These are phyloP conservation scores for Olivierus martensii DNA, from an alignment of 1,140 invertebrate genomes.

Conservation along the genomic window DNA sequence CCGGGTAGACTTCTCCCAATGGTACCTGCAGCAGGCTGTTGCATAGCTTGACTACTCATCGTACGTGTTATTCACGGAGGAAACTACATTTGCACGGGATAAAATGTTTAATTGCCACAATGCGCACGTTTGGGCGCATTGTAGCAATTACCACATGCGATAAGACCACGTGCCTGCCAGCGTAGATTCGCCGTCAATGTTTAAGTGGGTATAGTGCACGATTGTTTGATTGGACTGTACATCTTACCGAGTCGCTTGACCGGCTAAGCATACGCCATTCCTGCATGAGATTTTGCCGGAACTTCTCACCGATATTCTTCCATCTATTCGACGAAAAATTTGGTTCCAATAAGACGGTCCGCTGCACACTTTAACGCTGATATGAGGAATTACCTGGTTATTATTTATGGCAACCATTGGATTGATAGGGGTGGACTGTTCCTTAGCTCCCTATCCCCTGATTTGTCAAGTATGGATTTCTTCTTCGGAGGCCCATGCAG, in stretches of 20 bases:
- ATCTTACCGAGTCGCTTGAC: neutral
- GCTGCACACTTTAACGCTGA: neutral
- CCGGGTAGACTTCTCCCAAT: neutral
- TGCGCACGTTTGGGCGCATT: neutral
- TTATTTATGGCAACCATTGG: conserved; percentile 19
- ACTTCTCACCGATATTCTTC: neutral
- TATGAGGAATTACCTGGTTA: neutral
- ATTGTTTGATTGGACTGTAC: conserved; percentile 1
- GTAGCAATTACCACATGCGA: neutral
- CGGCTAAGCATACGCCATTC: neutral
- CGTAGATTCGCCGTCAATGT: conserved; percentile 3
- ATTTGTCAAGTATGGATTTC: conserved; percentile 31
- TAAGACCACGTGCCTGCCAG: neutral
- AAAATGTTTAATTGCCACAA: neutral
- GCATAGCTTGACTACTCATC: neutral
- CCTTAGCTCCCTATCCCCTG: conserved; percentile 30
- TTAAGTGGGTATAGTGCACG: neutral
- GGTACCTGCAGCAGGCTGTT: neutral
- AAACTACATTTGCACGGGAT: neutral
- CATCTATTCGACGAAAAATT: neutral
- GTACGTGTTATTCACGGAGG: neutral
- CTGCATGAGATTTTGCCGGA: neutral
- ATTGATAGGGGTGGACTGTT: conserved; percentile 28
- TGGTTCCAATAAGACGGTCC: neutral
- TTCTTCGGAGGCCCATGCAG: conserved; percentile 26